phyloP scores from a whole-genome alignment of 1,140 invertebrate species.

The Brachionus angularis region DNA sequence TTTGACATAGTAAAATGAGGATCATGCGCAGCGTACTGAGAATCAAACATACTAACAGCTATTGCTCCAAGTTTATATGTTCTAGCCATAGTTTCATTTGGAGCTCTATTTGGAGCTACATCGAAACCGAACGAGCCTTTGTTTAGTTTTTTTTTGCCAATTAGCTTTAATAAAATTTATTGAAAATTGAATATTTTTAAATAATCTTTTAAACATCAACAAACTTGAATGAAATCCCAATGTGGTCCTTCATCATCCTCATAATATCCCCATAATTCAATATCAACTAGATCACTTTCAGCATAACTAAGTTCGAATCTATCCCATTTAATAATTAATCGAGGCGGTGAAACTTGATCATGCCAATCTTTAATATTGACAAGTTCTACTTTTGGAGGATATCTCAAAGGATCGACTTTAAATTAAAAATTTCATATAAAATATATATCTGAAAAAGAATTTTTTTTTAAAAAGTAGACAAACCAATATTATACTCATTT shows the following conservation, averaged over 20 bases:
- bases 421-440: background rate
- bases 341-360: conserved; percentile 8
- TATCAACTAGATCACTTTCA: conserved; percentile 41
- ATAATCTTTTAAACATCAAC: background rate
- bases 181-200: background rate
- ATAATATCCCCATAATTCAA: conserved; percentile 44
- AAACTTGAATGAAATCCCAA: conserved; percentile 43
- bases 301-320: conserved; percentile 26
- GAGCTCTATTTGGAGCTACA: conserved; percentile 40
- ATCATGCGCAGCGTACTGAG: background rate
- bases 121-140: conserved; percentile 41
- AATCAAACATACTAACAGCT: conserved; percentile 42
- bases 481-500: conserved; percentile 35
- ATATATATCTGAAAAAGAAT: background rate
- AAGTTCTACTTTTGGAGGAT: conserved; percentile 38
- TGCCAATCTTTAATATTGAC: conserved; percentile 43
- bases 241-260: conserved; percentile 31
- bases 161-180: background rate
- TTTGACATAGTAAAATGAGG: conserved; percentile 39
- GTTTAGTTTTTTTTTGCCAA: conserved; percentile 18
- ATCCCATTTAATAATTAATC: conserved; percentile 41
- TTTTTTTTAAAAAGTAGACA: background rate
- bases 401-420: conserved; percentile 41
- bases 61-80: conserved; percentile 41
- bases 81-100: conserved; percentile 43